Evolutionary conservation across 2,113 vertebrate genomes (phyloP).

Genomic region (Antennarius striatus): DNA sequence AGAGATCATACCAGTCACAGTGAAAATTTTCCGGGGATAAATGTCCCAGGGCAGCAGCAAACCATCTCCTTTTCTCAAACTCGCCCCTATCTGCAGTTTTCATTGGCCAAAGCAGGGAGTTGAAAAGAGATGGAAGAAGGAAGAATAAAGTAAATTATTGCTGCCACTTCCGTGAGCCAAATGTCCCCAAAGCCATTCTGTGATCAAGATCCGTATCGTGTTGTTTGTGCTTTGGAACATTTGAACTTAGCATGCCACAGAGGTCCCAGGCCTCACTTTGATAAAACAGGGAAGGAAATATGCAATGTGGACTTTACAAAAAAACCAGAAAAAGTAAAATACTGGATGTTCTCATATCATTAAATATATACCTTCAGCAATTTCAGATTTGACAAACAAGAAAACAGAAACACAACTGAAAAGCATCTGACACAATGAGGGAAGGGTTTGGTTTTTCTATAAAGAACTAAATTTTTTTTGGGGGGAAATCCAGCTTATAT

Average conservation of each 20-base stretch:
- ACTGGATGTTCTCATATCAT: neutral
- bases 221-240: conserved; percentile 16
- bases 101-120: conserved; percentile 28
- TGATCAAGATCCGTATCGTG: conserved; percentile 41
- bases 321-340: neutral
- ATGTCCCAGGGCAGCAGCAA: conserved; percentile 62
- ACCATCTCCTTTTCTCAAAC: conserved; percentile 23
- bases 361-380: neutral
- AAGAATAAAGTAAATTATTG: conserved; percentile 29
- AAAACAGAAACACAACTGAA: too few species aligned
- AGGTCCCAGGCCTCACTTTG: conserved; percentile 9
- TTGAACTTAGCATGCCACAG: conserved; percentile 14
- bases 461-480: too few species aligned
- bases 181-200: conserved; percentile 47
- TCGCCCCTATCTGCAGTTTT: conserved; percentile 46
- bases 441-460: too few species aligned
- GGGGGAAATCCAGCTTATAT: too few species aligned
- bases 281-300: neutral
- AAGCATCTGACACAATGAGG: too few species aligned
- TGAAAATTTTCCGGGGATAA: conserved; percentile 59
- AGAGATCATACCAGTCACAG: conserved; percentile 55
- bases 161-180: conserved; percentile 14
- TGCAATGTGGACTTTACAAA: neutral
- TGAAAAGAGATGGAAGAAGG: conserved; percentile 15
- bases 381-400: neutral